These are phyloP conservation scores for Ciconia maguari DNA, from an alignment of 2,113 vertebrate genomes.

Conservation along the genomic window DNA sequence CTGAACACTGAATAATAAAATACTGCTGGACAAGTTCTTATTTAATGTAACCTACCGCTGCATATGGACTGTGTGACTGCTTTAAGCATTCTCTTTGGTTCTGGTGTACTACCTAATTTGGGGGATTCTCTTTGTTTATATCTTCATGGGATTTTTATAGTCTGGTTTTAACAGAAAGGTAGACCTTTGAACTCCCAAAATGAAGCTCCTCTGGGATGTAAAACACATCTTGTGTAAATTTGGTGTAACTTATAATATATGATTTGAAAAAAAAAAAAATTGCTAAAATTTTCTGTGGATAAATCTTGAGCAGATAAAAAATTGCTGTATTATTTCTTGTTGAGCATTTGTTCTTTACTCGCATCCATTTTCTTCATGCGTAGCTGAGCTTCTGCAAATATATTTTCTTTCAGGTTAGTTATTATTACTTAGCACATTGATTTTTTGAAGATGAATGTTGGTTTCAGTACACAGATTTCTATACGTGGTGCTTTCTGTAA, in stretches of 20 bases:
- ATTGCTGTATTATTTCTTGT: background rate
- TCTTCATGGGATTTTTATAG: background rate
- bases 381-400: conserved; percentile 20
- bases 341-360: background rate
- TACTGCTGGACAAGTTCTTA: background rate
- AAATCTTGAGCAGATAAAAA: background rate
- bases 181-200: background rate
- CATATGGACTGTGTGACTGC: background rate
- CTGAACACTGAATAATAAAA: background rate
- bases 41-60: background rate
- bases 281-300: background rate
- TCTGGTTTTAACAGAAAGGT: background rate
- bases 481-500: background rate
- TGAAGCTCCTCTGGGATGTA: background rate
- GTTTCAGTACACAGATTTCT: background rate
- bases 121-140: background rate
- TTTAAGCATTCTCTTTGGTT: background rate
- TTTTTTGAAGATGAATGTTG: conserved; percentile 38
- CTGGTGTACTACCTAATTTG: background rate
- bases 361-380: background rate
- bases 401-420: conserved; percentile 49
- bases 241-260: background rate
- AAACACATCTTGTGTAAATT: background rate
- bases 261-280: background rate
- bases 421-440: conserved; percentile 45